Conservation (phyloP, 2,888 invertebrate genomes). For the Drosophila testacea region DNA sequence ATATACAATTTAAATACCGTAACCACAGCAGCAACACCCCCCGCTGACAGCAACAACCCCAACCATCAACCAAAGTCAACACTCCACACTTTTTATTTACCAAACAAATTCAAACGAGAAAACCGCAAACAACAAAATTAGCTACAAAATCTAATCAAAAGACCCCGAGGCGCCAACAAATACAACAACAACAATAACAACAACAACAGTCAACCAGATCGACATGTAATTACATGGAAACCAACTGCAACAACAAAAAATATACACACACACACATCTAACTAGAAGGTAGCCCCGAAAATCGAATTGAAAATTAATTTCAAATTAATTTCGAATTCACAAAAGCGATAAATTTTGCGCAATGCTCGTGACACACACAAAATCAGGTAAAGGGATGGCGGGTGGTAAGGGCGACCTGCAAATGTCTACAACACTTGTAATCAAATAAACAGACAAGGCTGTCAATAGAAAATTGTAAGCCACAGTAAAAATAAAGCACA, state of each 20-base stretch:
- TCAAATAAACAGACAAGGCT: constrained; percentile 61
- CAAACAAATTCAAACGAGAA: constrained; percentile 50
- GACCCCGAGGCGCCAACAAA: constrained; percentile 66
- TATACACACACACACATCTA: constrained; percentile 21
- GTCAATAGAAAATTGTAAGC: constrained; percentile 49
- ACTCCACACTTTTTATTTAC: constrained; percentile 43
- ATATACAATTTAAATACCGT: not conserved
- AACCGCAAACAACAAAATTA: constrained; percentile 70
- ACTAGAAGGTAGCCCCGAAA: constrained; percentile 44
- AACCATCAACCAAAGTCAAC: constrained; percentile 31
- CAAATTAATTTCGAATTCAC: constrained; percentile 76
- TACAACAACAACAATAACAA: constrained; percentile 26
- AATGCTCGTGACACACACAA: constrained; percentile 59
- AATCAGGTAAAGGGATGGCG: constrained; percentile 14
- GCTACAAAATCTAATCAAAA: constrained; percentile 76
- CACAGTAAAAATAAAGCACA: constrained; percentile 11
- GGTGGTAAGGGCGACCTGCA: constrained; percentile 24
- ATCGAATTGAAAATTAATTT: constrained; percentile 79
- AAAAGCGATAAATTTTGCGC: constrained; percentile 70
- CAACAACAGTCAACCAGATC: constrained; percentile 33
- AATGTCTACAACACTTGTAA: constrained; percentile 59
- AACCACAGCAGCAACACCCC: constrained; percentile 15
- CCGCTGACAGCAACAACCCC: constrained; percentile 7
- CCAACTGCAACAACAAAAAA: constrained; percentile 29
- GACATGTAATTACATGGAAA: constrained; percentile 67